These are phyloP conservation scores for Atractosteus spatula DNA, from an alignment of 2,113 vertebrate genomes.

Conservation along the genomic window DNA sequence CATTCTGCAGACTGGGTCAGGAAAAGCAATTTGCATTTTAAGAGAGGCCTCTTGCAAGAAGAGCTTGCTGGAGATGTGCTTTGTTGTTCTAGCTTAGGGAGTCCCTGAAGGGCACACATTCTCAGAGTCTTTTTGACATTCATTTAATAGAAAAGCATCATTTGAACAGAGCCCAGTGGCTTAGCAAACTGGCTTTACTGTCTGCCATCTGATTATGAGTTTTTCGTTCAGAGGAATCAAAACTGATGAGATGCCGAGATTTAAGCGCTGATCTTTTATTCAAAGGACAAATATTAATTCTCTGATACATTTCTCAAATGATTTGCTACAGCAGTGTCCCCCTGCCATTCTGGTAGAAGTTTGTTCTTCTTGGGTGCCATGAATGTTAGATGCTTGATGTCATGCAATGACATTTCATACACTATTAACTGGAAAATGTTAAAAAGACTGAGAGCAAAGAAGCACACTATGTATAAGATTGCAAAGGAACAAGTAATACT, in stretches of 20 bases:
- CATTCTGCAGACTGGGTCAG: conserved; percentile 31
- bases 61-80: conserved; percentile 15
- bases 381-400: neutral
- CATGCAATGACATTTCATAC: neutral
- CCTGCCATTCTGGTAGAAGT: too few species aligned
- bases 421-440: neutral
- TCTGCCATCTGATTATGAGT: conserved; percentile 18
- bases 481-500: too few species aligned
- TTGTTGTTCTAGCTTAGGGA: neutral
- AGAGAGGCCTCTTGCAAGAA: neutral
- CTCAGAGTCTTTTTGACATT: conserved; percentile 39
- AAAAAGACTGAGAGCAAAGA: neutral
- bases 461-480: neutral
- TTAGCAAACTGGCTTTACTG: conserved; percentile 23
- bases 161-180: conserved; percentile 2
- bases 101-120: conserved; percentile 28
- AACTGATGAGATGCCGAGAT: conserved; percentile 3
- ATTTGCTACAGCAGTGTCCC: neutral
- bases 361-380: too few species aligned
- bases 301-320: neutral
- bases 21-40: conserved; percentile 47
- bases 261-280: neutral
- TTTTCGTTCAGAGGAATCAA: conserved; percentile 5
- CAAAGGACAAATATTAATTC: neutral
- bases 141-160: conserved; percentile 37